Base-by-base conservation (phyloP, 1,140 invertebrate species). In the Bombus vancouverensis region DNA sequence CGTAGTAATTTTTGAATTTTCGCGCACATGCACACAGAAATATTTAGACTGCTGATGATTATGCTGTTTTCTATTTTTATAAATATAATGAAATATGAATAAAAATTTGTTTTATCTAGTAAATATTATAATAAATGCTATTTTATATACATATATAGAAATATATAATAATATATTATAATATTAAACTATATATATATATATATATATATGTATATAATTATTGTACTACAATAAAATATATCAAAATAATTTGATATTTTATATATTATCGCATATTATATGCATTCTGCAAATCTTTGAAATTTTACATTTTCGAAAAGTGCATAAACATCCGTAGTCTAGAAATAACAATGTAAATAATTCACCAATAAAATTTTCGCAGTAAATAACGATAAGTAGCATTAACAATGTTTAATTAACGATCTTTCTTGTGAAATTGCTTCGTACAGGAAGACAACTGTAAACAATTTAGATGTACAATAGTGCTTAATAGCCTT, bases 351-450 rank as follows among this genome's bases (percentile, higher is more conserved):
- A 80, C 39, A 57, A 37, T 25, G 6, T 39, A 76, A 59, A 80
- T 32, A 28, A 78, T 66, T 66, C 53, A 79, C 28, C 8, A 80
- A 80, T 85, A 85, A 32, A 85, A 85, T 72, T 80, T 28, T 32
- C 25, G 18, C 39, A 80, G 39, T 47, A 85, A 85, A 71, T 39
- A 85, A 85, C 77, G 34, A 34, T 53, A 53, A 34, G 34, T 39
- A 85, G 72, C 25, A 28, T 53, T n/a, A 80, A 80, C 77, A 72
- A 85, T 72, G 13, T 72, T 32, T 34, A 47, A 84, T n/a, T 22
- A 71, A 80, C 18, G 37, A 32, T 4, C 68, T 65, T 59, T 39
- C 83, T 80, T 65, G 77, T 42, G 42, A 62, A 72, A 85, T 80
- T 39, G 68, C 57, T 32, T 44, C 5, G 4, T 18, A 12, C 5